phyloP scores from a whole-genome alignment of 2,113 vertebrate species.

The Antennarius striatus region DNA sequence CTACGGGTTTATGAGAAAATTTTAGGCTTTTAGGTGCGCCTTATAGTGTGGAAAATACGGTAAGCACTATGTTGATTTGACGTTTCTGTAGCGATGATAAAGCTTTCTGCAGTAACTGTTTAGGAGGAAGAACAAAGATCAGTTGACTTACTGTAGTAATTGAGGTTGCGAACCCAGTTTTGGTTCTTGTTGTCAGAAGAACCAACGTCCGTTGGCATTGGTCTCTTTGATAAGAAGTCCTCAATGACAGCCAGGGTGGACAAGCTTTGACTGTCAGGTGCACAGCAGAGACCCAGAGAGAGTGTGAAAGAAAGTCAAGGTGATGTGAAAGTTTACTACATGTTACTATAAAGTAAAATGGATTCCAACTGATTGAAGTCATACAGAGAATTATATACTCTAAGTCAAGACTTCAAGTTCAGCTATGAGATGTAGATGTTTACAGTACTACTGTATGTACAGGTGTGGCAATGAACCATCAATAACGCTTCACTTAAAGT shows the following conservation, averaged over 20 bases:
- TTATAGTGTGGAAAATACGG: no score
- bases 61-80: neutral
- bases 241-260: slow-evolving; percentile 97
- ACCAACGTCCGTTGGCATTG: slow-evolving; percentile 79
- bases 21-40: no score
- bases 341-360: neutral
- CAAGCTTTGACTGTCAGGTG: slow-evolving; percentile 90
- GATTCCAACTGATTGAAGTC: neutral
- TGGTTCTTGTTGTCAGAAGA: slow-evolving; percentile 78
- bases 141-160: slow-evolving; percentile 93
- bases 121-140: slow-evolving; percentile 20
- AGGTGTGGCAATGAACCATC: neutral
- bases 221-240: slow-evolving; percentile 91
- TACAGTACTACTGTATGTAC: neutral
- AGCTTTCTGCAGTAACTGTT: slow-evolving; percentile 14
- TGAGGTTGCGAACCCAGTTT: slow-evolving; percentile 93
- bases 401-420: neutral
- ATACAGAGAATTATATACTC: neutral
- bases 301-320: neutral
- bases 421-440: neutral
- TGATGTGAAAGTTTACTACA: neutral
- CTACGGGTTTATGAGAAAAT: no score
- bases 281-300: slow-evolving; percentile 21
- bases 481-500: neutral
- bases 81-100: slow-evolving; percentile 4